A percentile compares a stretch with the other conserved stretches of the same genome.
phyloP scores from a whole-genome alignment of 2,888 invertebrate species.

The Pegoplata infirma region DNA sequence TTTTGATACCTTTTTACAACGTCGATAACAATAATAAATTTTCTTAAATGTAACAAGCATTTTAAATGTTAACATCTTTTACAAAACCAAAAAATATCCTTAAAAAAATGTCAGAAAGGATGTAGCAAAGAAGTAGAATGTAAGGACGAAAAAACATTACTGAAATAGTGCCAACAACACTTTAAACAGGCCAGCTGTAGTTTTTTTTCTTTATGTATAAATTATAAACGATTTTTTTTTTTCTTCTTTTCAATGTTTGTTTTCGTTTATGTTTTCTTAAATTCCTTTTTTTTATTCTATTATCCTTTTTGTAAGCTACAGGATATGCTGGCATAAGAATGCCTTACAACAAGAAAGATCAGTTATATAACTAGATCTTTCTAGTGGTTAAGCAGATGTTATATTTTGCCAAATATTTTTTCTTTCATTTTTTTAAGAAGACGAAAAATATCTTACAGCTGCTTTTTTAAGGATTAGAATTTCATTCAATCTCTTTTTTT shows the following conservation, averaged over 20 bases:
- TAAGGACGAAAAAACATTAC: neutral
- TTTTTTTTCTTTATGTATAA: neutral
- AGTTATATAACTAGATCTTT: slow-evolving; percentile 34
- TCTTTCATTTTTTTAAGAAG: slow-evolving; percentile 34
- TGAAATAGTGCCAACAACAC: neutral
- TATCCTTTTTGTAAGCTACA: neutral
- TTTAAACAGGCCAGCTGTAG: neutral
- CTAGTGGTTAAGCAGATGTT: slow-evolving; percentile 31
- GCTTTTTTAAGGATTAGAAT: slow-evolving; percentile 48
- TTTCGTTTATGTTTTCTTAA: neutral
- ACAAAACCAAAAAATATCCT: too few relatives aligned
- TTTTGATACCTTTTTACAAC: neutral
- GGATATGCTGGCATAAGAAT: neutral
- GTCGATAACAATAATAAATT: neutral
- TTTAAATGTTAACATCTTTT: too few relatives aligned
- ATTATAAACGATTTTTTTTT: neutral
- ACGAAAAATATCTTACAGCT: slow-evolving; percentile 32
- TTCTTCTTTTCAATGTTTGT: neutral
- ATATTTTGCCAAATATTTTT: neutral
- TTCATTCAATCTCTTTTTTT: slow-evolving; percentile 30
- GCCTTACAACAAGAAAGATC: slow-evolving; percentile 16
- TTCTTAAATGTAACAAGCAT: neutral
- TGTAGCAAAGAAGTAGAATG: neutral
- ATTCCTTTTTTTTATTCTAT: neutral
- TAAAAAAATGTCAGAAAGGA: neutral